Evolutionary conservation across 2,113 vertebrate genomes (phyloP).

Genomic region (Myocastor coypus): DNA sequence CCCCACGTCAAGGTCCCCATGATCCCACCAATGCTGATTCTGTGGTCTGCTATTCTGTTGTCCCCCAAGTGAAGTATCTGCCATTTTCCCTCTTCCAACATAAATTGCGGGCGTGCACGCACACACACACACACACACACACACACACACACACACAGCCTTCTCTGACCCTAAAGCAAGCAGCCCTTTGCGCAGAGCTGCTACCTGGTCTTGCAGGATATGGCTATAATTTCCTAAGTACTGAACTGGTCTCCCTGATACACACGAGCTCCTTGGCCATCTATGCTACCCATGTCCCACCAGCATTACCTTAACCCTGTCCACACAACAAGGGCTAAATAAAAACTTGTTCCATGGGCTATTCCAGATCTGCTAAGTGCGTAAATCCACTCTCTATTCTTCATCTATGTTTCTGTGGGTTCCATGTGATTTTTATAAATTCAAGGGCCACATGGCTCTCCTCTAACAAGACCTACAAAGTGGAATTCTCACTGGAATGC

Average conservation of each 20-base stretch:
- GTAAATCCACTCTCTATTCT: background rate
- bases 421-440: background rate
- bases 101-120: no score
- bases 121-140: background rate
- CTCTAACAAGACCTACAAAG: conserved; percentile 40
- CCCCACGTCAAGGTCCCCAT: background rate
- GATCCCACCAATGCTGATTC: background rate
- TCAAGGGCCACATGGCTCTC: background rate
- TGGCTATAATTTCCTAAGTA: background rate
- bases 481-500: background rate
- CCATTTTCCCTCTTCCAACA: background rate
- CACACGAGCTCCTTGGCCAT: background rate
- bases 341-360: background rate
- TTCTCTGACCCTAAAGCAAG: background rate
- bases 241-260: background rate
- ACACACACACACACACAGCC: background rate
- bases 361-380: background rate
- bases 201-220: background rate
- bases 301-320: background rate
- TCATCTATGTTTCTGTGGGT: background rate
- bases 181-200: background rate
- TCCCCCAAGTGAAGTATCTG: background rate
- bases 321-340: background rate
- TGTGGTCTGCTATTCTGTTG: background rate
- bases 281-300: background rate